Evolutionary conservation across 2,113 vertebrate species (phyloP).

Genomic region (Phalacrocorax carbo): DNA sequence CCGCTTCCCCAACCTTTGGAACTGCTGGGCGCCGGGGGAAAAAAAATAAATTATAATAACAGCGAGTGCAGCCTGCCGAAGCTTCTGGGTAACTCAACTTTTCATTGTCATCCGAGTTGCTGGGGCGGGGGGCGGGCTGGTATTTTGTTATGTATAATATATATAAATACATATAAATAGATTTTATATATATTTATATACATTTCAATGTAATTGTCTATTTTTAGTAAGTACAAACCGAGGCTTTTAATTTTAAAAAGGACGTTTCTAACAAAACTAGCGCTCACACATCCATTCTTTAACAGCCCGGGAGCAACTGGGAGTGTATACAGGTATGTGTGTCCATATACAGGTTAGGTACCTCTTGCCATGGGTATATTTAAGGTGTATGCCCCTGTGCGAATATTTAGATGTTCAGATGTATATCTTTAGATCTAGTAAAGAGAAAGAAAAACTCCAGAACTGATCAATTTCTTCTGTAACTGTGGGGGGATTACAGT

Average conservation of each 20-base stretch:
- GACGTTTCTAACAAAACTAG: not conserved
- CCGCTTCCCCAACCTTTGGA: too few species aligned
- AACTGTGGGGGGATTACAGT: not conserved
- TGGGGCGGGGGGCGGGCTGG: too few species aligned
- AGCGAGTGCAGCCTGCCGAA: too few species aligned
- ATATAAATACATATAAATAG: too few species aligned
- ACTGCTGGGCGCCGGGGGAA: too few species aligned
- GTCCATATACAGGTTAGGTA: not conserved
- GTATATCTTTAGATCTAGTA: not conserved
- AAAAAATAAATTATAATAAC: too few species aligned
- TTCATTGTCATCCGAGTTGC: too few species aligned
- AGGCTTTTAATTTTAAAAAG: not conserved
- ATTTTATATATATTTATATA: too few species aligned
- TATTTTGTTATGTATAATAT: too few species aligned
- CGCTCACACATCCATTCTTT: not conserved
- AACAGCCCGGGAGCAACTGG: not conserved
- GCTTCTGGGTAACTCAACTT: too few species aligned
- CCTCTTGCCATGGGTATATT: not conserved
- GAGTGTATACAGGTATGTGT: not conserved
- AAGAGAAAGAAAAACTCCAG: conserved; percentile 10
- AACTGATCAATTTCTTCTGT: not conserved
- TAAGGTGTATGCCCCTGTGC: not conserved
- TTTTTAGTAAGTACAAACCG: too few species aligned
- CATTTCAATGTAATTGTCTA: not conserved
- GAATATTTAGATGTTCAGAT: not conserved